Conservation (phyloP, 2,888 invertebrate genomes). For the Noctua pronuba region DNA sequence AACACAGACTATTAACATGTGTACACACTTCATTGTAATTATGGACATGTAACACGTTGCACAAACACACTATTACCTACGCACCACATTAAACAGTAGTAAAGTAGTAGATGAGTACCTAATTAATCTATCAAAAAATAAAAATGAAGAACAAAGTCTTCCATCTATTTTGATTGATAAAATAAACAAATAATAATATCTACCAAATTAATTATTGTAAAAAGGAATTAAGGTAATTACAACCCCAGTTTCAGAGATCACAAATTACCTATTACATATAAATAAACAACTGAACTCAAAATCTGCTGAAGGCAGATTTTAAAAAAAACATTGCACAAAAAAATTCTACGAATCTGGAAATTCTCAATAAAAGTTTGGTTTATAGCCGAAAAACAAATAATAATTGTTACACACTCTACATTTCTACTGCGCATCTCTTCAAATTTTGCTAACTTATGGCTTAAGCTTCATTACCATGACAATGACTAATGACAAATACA, state of each 20-base stretch:
- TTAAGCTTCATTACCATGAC: slow-evolving; percentile 68
- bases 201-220: neutral
- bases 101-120: slow-evolving; percentile 19
- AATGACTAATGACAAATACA: slow-evolving; percentile 57
- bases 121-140: neutral
- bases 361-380: slow-evolving; percentile 5
- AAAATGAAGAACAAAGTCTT: neutral
- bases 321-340: neutral
- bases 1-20: slow-evolving; percentile 59
- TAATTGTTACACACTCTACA: slow-evolving; percentile 48
- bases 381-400: slow-evolving; percentile 12
- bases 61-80: slow-evolving; percentile 37
- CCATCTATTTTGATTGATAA: slow-evolving; percentile 6
- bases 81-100: slow-evolving; percentile 10
- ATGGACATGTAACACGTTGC: slow-evolving; percentile 37
- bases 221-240: neutral
- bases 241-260: slow-evolving; percentile 6
- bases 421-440: slow-evolving; percentile 57
- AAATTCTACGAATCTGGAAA: neutral
- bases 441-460: slow-evolving; percentile 62
- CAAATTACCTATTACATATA: slow-evolving; percentile 1
- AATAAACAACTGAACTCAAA: slow-evolving; percentile 15
- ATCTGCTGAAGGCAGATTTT: slow-evolving; percentile 1
- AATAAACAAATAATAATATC: neutral
- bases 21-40: slow-evolving; percentile 66